phyloP scores from a whole-genome alignment of 2,113 vertebrate species.

The Oncorhynchus mykiss region DNA sequence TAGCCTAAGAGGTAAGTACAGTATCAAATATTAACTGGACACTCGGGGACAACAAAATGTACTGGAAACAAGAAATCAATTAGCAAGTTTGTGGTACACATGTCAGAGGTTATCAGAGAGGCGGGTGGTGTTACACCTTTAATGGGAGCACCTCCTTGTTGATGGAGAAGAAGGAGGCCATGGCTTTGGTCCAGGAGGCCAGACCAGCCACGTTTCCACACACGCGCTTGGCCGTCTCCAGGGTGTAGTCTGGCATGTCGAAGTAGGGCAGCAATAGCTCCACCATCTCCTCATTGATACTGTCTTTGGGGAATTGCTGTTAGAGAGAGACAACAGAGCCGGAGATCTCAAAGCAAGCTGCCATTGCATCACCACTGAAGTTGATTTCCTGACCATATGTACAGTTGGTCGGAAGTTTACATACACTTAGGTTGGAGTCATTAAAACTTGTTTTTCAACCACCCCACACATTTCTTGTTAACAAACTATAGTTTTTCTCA shows the following conservation, averaged over 20 bases:
- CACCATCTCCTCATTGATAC: constrained; percentile 91
- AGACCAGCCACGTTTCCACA: constrained; percentile 95
- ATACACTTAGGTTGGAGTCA: no score
- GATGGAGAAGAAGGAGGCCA: constrained; percentile 91
- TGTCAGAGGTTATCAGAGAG: no score
- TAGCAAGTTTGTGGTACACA: constrained; percentile 19
- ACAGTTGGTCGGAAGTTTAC: no score
- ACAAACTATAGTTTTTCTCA: no score
- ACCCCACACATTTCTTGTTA: no score
- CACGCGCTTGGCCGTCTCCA: constrained; percentile 89
- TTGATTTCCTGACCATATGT: background rate
- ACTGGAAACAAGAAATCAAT: constrained; percentile 60
- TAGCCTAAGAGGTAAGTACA: constrained; percentile 72
- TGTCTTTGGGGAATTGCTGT: constrained; percentile 96
- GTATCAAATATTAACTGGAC: background rate
- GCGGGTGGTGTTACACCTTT: constrained; percentile 74
- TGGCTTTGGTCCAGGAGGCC: constrained; percentile 95
- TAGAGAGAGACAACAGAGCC: background rate
- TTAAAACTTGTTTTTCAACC: no score
- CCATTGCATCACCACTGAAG: background rate
- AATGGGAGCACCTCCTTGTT: constrained; percentile 96
- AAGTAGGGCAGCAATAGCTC: constrained; percentile 93
- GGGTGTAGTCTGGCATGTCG: constrained; percentile 93
- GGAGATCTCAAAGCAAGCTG: background rate
- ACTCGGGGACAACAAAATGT: constrained; percentile 9